Evolutionary conservation across 2,797 vertebrate species (phyloP).

Genomic region (Pipistrellus pipistrellus): DNA sequence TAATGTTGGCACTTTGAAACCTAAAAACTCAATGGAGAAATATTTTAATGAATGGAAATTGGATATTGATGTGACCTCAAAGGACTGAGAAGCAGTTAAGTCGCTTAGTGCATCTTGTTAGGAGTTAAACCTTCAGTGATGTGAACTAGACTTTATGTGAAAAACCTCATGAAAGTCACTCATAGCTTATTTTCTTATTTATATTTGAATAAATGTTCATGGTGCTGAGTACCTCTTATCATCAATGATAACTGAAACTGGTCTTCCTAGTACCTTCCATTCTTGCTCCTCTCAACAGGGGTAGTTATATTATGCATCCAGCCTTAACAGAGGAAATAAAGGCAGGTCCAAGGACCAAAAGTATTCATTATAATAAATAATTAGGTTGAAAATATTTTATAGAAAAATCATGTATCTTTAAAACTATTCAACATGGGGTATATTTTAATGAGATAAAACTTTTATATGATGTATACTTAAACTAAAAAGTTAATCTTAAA

Average conservation of each 20-base stretch:
- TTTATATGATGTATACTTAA: conserved; percentile 65
- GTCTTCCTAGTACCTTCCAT: neutral
- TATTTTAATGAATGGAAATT: conserved; percentile 93
- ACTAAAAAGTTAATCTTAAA: conserved; percentile 73
- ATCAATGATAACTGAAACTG: neutral
- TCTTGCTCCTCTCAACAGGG: neutral
- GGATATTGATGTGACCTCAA: conserved; percentile 55
- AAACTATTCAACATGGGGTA: conserved; percentile 50
- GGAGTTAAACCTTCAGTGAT: neutral
- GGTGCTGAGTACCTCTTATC: neutral
- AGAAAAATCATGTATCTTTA: conserved; percentile 45
- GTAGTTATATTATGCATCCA: neutral
- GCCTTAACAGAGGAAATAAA: neutral
- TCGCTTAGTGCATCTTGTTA: neutral
- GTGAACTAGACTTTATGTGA: neutral
- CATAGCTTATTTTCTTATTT: neutral
- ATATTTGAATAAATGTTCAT: neutral
- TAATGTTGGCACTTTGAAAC: conserved; percentile 91
- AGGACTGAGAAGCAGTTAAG: conserved; percentile 40
- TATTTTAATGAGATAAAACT: conserved; percentile 66
- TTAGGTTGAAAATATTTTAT: conserved; percentile 16
- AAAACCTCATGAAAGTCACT: neutral
- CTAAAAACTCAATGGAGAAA: conserved; percentile 93
- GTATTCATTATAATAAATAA: neutral
- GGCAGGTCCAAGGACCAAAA: conserved; percentile 11